These are phyloP conservation scores for Drosophila punjabiensis DNA, from an alignment of 1,140 invertebrate species.

Conservation along the genomic window DNA sequence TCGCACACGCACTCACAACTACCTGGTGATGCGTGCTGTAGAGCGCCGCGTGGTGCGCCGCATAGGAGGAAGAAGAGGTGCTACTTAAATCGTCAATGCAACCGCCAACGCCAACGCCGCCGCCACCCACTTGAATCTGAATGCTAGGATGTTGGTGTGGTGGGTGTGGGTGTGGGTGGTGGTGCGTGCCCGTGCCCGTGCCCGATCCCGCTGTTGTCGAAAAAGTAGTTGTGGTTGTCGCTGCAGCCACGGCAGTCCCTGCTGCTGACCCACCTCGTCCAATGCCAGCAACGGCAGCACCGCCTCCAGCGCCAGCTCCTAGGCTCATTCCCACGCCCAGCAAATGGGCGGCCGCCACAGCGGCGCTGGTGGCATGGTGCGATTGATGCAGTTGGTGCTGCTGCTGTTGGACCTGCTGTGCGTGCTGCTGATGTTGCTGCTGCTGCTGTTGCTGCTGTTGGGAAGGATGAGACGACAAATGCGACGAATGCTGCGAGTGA, in stretches of 20 bases:
- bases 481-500: constrained; percentile 42
- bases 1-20: constrained; percentile 63
- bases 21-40: constrained; percentile 81
- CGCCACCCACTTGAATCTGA: constrained; percentile 67
- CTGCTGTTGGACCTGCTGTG: constrained; percentile 31
- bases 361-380: constrained; percentile 61
- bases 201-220: constrained; percentile 62
- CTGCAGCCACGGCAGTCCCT: constrained; percentile 35
- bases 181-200: constrained; percentile 38
- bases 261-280: constrained; percentile 83
- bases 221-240: constrained; percentile 64
- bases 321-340: constrained; percentile 48
- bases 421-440: constrained; percentile 39
- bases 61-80: constrained; percentile 71
- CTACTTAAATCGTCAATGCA: constrained; percentile 70
- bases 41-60: constrained; percentile 72
- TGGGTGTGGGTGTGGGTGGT: constrained; percentile 51
- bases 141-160: constrained; percentile 60
- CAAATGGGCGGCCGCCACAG: constrained; percentile 65
- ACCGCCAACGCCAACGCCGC: constrained; percentile 41
- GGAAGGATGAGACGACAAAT: constrained; percentile 40
- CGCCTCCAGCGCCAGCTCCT: constrained; percentile 47
- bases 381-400: constrained; percentile 48
- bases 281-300: constrained; percentile 45
- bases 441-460: constrained; percentile 37